Evolutionary conservation across 2,888 invertebrate species (phyloP).

Genomic region (Agonopterix arenella): DNA sequence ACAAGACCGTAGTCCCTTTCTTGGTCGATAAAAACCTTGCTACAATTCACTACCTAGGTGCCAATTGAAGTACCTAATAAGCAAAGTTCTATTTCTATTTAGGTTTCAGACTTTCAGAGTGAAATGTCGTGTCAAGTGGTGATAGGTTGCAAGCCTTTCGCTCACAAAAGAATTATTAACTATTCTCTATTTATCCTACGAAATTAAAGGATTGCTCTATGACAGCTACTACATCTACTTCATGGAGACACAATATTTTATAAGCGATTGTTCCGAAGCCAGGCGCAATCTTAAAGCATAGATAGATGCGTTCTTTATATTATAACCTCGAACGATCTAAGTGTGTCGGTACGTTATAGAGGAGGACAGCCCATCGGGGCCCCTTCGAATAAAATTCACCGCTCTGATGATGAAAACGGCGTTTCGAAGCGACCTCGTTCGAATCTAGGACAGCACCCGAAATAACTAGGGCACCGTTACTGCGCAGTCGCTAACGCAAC

Average conservation of each 20-base stretch:
- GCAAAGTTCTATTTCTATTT: too few relatives aligned
- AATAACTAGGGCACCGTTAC: constrained; percentile 72
- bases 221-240: too few relatives aligned
- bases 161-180: too few relatives aligned
- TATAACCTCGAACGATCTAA: constrained; percentile 31
- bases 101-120: too few relatives aligned
- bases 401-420: constrained; percentile 63
- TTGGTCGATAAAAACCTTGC: too few relatives aligned
- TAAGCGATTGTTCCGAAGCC: constrained; percentile 19
- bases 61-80: too few relatives aligned
- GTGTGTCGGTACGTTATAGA: constrained; percentile 28
- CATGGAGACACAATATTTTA: constrained; percentile 10
- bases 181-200: too few relatives aligned
- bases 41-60: too few relatives aligned
- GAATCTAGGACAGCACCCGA: constrained; percentile 68
- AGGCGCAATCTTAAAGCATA: constrained; percentile 6
- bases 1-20: too few relatives aligned
- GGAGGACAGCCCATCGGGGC: constrained; percentile 60
- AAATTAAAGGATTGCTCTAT: too few relatives aligned
- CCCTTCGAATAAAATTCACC: constrained; percentile 61
- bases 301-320: neutral
- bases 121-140: too few relatives aligned
- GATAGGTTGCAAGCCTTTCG: too few relatives aligned
- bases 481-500: constrained; percentile 63
- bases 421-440: constrained; percentile 58